Conservation (phyloP, 2,113 vertebrate species). For the Danionella cerebrum region DNA sequence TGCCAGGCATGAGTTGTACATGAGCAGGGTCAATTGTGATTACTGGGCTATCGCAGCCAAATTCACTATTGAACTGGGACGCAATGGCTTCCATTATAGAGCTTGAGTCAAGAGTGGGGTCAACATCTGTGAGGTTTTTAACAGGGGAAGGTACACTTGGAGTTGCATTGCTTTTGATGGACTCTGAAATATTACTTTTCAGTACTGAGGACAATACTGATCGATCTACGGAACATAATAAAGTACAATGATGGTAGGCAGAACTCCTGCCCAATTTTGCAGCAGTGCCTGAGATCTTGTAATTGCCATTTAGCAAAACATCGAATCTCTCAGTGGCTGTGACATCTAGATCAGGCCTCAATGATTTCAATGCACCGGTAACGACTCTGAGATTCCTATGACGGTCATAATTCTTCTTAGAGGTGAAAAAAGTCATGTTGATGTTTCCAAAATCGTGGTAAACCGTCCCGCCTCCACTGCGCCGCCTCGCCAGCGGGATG, state of each 20-base stretch:
- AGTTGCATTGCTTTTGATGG: constrained; percentile 84
- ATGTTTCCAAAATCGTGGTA: constrained; percentile 95
- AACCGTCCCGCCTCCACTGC: constrained; percentile 90
- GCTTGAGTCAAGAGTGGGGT: constrained; percentile 70
- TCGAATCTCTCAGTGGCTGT: constrained; percentile 75
- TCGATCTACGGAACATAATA: constrained; percentile 73
- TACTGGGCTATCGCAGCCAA: constrained; percentile 52
- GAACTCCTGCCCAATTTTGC: constrained; percentile 77
- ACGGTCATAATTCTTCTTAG: constrained; percentile 77
- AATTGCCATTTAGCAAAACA: constrained; percentile 72
- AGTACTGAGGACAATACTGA: constrained; percentile 69
- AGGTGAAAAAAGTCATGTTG: constrained; percentile 90
- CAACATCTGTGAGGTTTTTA: constrained; percentile 77
- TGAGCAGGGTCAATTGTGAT: constrained; percentile 70
- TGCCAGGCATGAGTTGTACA: constrained; percentile 71
- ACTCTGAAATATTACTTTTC: constrained; percentile 66
- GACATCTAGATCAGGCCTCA: constrained; percentile 71
- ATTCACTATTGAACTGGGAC: constrained; percentile 67
- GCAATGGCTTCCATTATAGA: constrained; percentile 70
- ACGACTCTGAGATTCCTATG: constrained; percentile 77
- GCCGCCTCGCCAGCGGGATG: constrained; percentile 77
- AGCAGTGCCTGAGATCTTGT: constrained; percentile 91
- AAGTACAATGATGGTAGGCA: constrained; percentile 91
- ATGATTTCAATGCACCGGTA: constrained; percentile 67
- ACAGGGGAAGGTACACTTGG: constrained; percentile 78